Evolutionary conservation across 2,797 vertebrate genomes (phyloP).

Genomic region (Spinibarbus caldwelli): DNA sequence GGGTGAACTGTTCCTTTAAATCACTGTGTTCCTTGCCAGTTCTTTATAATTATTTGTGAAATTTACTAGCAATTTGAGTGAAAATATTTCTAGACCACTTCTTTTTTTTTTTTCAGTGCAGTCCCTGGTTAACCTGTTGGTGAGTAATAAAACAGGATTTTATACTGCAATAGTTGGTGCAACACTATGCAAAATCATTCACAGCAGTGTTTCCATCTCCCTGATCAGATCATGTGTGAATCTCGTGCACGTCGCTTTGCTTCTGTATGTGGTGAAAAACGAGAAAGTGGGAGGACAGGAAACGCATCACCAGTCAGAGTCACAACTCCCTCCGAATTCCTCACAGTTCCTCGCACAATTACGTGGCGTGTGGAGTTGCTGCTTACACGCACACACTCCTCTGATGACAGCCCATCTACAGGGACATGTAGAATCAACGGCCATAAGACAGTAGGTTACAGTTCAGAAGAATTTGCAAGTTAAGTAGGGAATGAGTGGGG

Average conservation of each 20-base stretch:
- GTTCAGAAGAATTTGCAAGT: constrained; percentile 83
- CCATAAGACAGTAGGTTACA: constrained; percentile 79
- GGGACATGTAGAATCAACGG: constrained; percentile 80
- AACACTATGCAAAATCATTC: neutral
- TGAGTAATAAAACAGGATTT: neutral
- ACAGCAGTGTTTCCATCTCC: neutral
- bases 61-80: too few species aligned
- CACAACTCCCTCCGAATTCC: constrained; percentile 44
- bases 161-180: neutral
- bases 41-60: neutral
- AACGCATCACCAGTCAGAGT: constrained; percentile 52
- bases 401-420: constrained; percentile 73
- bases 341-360: constrained; percentile 48
- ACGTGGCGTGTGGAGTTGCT: constrained; percentile 60
- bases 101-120: neutral
- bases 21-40: neutral
- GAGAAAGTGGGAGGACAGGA: constrained; percentile 36
- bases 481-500: constrained; percentile 71
- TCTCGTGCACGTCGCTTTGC: neutral
- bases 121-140: neutral
- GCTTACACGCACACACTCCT: constrained; percentile 64
- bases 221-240: neutral
- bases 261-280: constrained; percentile 43
- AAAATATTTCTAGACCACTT: neutral
- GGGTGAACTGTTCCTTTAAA: neutral